phyloP scores from a whole-genome alignment of 2,113 vertebrate genomes.

The Geococcyx californianus region DNA sequence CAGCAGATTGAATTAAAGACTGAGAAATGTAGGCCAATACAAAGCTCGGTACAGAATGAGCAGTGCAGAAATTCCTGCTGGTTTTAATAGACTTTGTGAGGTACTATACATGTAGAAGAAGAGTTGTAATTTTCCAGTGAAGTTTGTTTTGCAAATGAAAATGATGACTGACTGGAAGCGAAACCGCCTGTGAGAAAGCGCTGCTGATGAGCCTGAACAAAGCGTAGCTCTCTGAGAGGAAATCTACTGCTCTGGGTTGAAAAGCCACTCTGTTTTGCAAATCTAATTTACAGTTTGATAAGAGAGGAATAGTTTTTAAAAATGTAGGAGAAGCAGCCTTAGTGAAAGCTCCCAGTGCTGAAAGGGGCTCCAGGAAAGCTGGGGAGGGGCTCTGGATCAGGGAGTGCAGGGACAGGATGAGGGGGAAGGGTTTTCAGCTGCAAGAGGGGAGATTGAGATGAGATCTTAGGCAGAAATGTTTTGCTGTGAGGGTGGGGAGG shows the following conservation, averaged over 20 bases:
- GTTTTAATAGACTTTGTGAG: neutral
- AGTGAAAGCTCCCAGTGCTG: too few species aligned
- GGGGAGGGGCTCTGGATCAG: too few species aligned
- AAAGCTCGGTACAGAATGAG: neutral
- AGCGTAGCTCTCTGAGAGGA: neutral
- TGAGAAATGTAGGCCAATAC: neutral
- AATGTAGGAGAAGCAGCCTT: neutral
- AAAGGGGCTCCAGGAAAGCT: too few species aligned
- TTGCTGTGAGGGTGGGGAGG: too few species aligned
- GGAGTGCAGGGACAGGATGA: too few species aligned
- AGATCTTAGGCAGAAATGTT: too few species aligned
- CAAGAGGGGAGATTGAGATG: too few species aligned
- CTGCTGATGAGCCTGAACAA: neutral
- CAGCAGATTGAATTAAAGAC: neutral
- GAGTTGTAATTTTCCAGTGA: neutral
- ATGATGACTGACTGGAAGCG: neutral
- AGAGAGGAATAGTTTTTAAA: neutral
- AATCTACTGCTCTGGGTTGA: neutral
- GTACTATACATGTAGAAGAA: neutral
- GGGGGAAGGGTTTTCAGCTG: too few species aligned
- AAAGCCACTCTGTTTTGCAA: neutral
- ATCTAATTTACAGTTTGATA: neutral
- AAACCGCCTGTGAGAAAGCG: neutral
- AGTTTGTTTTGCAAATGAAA: slow-evolving; percentile 26
- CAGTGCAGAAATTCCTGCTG: slow-evolving; percentile 6